Conservation (phyloP, 2,113 vertebrate genomes). For the Cephalopholis sonnerati region DNA sequence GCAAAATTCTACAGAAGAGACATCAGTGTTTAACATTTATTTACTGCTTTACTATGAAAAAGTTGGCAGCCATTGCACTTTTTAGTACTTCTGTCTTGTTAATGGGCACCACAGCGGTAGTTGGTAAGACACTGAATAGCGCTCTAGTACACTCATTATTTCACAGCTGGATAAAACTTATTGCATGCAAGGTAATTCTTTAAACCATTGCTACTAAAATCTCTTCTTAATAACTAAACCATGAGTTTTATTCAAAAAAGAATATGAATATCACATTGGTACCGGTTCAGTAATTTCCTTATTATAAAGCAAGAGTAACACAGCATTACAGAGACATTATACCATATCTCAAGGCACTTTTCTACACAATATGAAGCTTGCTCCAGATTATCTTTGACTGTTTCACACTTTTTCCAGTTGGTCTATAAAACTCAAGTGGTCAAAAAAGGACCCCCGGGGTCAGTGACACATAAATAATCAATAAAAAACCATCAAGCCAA, state of each 20-base stretch:
- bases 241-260: background rate
- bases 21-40: background rate
- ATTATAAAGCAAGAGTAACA: background rate
- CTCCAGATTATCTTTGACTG: conserved; percentile 14
- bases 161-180: background rate
- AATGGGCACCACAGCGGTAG: conserved; percentile 1
- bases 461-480: conserved; percentile 73
- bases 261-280: background rate
- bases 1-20: background rate
- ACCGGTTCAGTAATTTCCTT: background rate
- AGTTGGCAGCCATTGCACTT: background rate
- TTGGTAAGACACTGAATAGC: background rate
- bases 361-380: conserved; percentile 13
- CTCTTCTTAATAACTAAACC: background rate
- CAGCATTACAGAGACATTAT: conserved; percentile 12
- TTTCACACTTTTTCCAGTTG: conserved; percentile 49
- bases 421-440: conserved; percentile 28
- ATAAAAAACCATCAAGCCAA: conserved; percentile 63
- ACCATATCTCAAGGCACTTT: background rate
- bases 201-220: background rate
- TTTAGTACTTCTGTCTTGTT: background rate
- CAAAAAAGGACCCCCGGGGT: conserved; percentile 40
- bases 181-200: background rate
- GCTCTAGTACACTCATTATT: background rate
- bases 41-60: background rate